Percentiles rank a stretch among this genome's conserved stretches.
phyloP scores from a whole-genome alignment of 2,888 invertebrate genomes.

The Sisyra nigra region DNA sequence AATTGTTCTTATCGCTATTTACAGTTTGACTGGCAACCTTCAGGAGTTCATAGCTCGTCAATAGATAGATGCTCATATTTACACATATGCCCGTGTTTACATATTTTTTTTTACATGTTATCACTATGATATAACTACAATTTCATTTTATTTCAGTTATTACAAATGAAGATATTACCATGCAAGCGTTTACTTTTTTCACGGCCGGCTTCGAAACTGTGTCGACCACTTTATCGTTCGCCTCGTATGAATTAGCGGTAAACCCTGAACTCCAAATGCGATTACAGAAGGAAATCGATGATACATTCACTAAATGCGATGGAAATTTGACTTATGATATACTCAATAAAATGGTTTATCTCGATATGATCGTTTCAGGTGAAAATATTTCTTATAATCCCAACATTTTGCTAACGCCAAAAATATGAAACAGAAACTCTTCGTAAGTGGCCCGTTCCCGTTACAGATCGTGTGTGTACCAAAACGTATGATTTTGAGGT shows the following conservation, averaged over 20 bases:
- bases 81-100: too few species aligned
- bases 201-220: conserved; percentile 1
- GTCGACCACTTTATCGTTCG: neutral
- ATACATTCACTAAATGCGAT: neutral
- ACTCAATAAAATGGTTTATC: neutral
- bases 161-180: neutral
- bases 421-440: conserved; percentile 26
- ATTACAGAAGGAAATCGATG: neutral
- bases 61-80: too few species aligned
- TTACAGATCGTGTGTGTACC: conserved; percentile 32
- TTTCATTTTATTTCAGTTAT: neutral
- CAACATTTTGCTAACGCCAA: neutral
- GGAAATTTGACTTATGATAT: conserved; percentile 1
- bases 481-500: conserved; percentile 30
- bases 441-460: conserved; percentile 28
- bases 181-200: conserved; percentile 1
- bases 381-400: neutral
- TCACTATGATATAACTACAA: too few species aligned
- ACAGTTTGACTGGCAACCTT: too few species aligned
- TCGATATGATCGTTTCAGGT: conserved; percentile 1
- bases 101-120: too few species aligned
- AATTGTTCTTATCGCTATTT: too few species aligned
- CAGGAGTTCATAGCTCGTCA: too few species aligned
- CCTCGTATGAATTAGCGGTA: neutral
- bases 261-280: neutral